A percentile compares a stretch with the other conserved stretches of the same genome.
phyloP scores from a whole-genome alignment of 2,113 vertebrate species.

The Dermatemys mawii region DNA sequence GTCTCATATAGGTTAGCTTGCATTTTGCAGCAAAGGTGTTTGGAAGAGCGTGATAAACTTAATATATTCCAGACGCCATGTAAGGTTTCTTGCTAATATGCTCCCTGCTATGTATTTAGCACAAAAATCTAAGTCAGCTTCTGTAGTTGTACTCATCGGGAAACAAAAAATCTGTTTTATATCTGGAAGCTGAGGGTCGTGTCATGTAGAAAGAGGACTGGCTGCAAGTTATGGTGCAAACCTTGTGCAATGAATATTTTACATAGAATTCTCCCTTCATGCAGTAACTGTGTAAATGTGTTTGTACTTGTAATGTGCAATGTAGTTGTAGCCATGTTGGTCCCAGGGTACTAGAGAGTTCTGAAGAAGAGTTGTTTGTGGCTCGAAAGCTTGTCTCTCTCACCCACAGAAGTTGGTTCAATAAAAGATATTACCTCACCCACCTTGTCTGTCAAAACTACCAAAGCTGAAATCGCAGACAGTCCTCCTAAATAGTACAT shows the following conservation, averaged over 20 bases:
- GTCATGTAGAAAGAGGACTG: background rate
- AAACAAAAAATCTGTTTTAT: background rate
- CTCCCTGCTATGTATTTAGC: background rate
- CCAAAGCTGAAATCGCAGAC: background rate
- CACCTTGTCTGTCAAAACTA: background rate
- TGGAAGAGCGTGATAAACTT: conserved; percentile 11
- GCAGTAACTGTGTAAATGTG: background rate
- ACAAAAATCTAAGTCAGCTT: background rate
- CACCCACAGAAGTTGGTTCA: background rate
- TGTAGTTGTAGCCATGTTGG: background rate
- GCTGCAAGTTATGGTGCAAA: background rate
- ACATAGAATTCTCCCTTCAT: background rate
- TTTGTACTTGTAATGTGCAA: background rate
- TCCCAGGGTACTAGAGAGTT: background rate
- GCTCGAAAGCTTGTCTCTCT: background rate
- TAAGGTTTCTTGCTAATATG: background rate
- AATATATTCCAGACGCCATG: background rate
- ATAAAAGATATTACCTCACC: background rate
- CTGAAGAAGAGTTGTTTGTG: background rate
- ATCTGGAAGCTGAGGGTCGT: background rate
- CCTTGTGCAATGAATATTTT: background rate
- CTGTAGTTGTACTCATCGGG: background rate
- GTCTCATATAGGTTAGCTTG: conserved; percentile 10
- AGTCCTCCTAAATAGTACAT: background rate
- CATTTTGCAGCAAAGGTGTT: background rate